Evolutionary conservation across 2,113 vertebrate genomes (phyloP), one percentile per base, ranked within the genome.

Genomic region (Engystomops pustulosus): DNA sequence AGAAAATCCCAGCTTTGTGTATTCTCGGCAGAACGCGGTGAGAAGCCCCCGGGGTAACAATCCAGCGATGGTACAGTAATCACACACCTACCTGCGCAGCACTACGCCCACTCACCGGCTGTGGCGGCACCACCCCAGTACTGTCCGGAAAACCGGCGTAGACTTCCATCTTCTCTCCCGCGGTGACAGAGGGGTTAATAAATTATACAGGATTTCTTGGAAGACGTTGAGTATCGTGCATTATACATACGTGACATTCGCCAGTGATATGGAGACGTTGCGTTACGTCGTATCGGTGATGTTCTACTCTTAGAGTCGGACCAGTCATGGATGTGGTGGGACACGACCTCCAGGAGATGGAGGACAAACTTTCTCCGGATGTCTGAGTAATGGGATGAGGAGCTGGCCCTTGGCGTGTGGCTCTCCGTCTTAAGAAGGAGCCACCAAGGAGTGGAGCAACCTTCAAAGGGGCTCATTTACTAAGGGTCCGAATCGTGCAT

Each of bases 1-100:
- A 77, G 60, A 84, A 78, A 84, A 45, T 32, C 44, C 65, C 30
- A 84, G 72, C 74, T 84, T 78, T 84, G 82, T 84, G 82, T 34
- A 84, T 84, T 84, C 72, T 84, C 69, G 72, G 78, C 77, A 78
- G 60, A 77, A 77, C 72, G 15, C 60, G 74, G 82, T 34, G 32
- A 68, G 74, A 53, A 67, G 15, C 82, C 82, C 51, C 82, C 12
- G 45, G 27, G 82, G 82, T 84, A 78, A 84, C 60, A 84, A 84
- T 55, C 55, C 36, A 77, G 72, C 72, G 69, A 84, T 84, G 71
- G 9, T 67, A 20, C 60, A 49, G 30, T 55, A 78, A 84, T 84
- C 32, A 68, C 45, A 76, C 41, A 76, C 53, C 25, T 75, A 83
- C 81, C 69, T 65, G 68, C 23, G 17, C 25, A 18, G 5, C 49